A percentile compares a stretch with the other conserved stretches of the same genome.
phyloP scores from a whole-genome alignment of 2,113 vertebrate genomes.

The Scartelaos histophorus region DNA sequence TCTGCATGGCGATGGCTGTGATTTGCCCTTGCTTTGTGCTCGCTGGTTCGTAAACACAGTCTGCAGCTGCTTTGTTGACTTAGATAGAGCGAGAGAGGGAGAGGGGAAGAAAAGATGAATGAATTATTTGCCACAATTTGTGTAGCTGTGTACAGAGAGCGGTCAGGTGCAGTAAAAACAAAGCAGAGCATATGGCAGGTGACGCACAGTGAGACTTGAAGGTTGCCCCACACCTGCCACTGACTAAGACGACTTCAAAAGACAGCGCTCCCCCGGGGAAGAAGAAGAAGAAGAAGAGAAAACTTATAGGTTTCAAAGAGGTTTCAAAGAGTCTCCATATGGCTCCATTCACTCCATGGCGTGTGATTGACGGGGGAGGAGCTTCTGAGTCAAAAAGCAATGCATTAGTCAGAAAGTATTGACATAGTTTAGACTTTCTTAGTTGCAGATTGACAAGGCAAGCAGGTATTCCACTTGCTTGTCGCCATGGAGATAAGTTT shows the following conservation, averaged over 20 bases:
- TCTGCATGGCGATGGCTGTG: constrained; percentile 24
- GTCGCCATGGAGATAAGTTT: background rate
- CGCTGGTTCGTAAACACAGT: constrained; percentile 38
- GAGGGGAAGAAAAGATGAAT: constrained; percentile 26
- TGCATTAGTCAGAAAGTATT: background rate
- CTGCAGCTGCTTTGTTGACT: constrained; percentile 53
- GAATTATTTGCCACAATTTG: constrained; percentile 46
- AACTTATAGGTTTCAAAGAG: constrained; percentile 16
- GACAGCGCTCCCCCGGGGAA: constrained; percentile 50
- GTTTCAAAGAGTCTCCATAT: background rate
- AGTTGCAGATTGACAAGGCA: too few species aligned
- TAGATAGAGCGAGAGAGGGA: constrained; percentile 34
- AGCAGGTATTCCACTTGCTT: background rate
- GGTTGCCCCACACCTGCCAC: constrained; percentile 82
- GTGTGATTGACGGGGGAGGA: background rate
- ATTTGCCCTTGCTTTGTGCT: constrained; percentile 47
- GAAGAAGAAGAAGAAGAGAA: constrained; percentile 20
- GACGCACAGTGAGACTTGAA: constrained; percentile 58
- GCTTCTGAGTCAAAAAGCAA: background rate
- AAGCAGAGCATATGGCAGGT: constrained; percentile 80
- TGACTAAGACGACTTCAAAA: constrained; percentile 71
- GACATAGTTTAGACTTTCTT: too few species aligned
- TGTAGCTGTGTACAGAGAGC: constrained; percentile 70
- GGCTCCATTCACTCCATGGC: constrained; percentile 16
- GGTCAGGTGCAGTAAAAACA: constrained; percentile 54